Base-by-base conservation (phyloP, 2,888 invertebrate genomes). In the Perithous albicinctus region DNA sequence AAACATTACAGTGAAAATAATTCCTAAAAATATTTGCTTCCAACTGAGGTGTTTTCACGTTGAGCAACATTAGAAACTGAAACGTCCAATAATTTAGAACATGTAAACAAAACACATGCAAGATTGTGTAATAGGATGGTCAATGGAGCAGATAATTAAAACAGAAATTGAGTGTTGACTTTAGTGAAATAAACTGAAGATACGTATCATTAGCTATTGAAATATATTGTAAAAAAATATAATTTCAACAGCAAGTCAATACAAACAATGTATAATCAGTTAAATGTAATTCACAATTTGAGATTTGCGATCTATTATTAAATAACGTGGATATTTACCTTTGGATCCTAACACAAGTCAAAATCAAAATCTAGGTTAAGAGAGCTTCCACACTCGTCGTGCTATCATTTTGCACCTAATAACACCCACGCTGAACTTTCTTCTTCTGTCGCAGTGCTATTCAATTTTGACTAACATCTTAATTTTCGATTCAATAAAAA, bases 361-460 rank as follows among this genome's bases (percentile, higher is more conserved):
- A 75, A 78, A 69, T 70, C 43, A 20, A 73, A 85, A 85, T 66
- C 84, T 85, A 82, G 88, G 87, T 89, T 89, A 88, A 83, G 86
- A 85, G 35, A 80, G 81, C 73, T 83, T 84, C 85, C 86, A 86
- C 84, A 84, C 72, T 79, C 79, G 73, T 23, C 75, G 75, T 63
- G 76, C 72, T 74, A 82, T 78, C 85, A 86, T 85, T 84, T 84
- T 81, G 74, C 80, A 66, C n/a, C 18, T n/a, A 46, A 12, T 18
- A n/a, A 3, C 66, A 46, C 43, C 2, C 20, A 3, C 15, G 35
- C 12, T 59, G 54, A 43, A 8, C 59, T 54, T 43, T 32, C 23
- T 43, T 12, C 35, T 70, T 61, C 6, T 38, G 18, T 61, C 51
- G 10, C 54, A 23, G 12, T 26, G 41, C 26, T 66, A 38, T 54